Percentiles rank a stretch among this genome's conserved stretches.
These are phyloP conservation scores for Drosophila equinoxialis DNA, from an alignment of 1,140 invertebrate genomes.

Conservation along the genomic window DNA sequence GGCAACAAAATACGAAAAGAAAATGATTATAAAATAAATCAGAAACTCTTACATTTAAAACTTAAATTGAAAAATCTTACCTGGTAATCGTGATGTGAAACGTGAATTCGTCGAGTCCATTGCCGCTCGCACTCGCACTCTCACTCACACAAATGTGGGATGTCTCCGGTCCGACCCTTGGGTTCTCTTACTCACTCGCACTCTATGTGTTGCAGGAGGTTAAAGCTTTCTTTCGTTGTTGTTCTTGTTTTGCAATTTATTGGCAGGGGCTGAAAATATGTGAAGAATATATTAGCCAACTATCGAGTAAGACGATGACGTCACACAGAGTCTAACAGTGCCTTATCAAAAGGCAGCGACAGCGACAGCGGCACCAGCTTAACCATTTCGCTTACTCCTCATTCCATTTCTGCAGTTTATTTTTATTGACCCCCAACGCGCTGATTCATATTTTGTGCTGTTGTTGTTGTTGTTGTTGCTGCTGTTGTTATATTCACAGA, in stretches of 20 bases:
- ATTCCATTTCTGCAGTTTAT: not conserved
- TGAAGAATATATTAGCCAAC: constrained; percentile 66
- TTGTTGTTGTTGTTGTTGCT: constrained; percentile 2
- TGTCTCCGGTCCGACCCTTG: not conserved
- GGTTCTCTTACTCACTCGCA: not conserved
- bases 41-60: constrained; percentile 24
- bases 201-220: constrained; percentile 41
- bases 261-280: constrained; percentile 63
- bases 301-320: constrained; percentile 18
- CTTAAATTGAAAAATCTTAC: constrained; percentile 48
- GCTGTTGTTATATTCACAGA: not conserved
- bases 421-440: constrained; percentile 25
- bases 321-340: constrained; percentile 9
- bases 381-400: not conserved
- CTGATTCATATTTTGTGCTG: constrained; percentile 57
- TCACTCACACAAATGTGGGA: not conserved
- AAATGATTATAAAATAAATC: constrained; percentile 43
- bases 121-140: constrained; percentile 31
- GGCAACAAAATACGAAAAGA: constrained; percentile 4
- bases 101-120: constrained; percentile 70
- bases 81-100: constrained; percentile 68
- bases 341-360: not conserved
- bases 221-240: constrained; percentile 21
- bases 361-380: not conserved
- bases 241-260: constrained; percentile 48